Percentiles rank a stretch among this genome's conserved stretches.
Conservation (phyloP, 2,888 invertebrate genomes). For the Phortica okadai region DNA sequence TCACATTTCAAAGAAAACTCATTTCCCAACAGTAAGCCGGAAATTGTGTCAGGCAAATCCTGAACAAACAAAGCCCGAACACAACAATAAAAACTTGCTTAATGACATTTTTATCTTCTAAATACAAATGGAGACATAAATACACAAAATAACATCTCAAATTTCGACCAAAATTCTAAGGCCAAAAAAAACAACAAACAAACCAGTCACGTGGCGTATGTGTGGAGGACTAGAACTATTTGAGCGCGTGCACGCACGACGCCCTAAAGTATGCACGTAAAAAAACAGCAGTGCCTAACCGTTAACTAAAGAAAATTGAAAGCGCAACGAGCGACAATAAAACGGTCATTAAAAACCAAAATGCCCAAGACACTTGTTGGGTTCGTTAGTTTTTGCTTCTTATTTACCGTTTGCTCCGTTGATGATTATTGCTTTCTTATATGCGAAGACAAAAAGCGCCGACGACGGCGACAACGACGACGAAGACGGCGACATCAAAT, state of each 20-base stretch:
- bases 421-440: slow-evolving; percentile 18
- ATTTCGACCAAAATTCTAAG: too few species aligned
- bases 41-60: neutral
- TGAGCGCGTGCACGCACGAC: neutral
- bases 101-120: neutral
- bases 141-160: too few species aligned
- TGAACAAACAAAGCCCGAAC: neutral
- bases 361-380: slow-evolving; percentile 48
- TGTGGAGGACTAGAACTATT: neutral
- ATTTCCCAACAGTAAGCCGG: neutral
- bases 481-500: neutral
- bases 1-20: neutral
- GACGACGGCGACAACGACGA: neutral
- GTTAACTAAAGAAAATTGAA: slow-evolving; percentile 1
- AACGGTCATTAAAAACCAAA: slow-evolving; percentile 58
- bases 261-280: neutral
- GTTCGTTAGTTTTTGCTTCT: slow-evolving; percentile 32
- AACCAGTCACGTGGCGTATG: neutral
- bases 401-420: neutral
- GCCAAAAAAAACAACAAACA: too few species aligned
- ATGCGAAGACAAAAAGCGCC: neutral
- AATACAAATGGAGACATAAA: too few species aligned
- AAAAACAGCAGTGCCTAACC: neutral
- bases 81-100: neutral
- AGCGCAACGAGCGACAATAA: slow-evolving; percentile 60